Base-by-base conservation (phyloP, 2,888 invertebrate genomes). In the Mayetiola destructor region DNA sequence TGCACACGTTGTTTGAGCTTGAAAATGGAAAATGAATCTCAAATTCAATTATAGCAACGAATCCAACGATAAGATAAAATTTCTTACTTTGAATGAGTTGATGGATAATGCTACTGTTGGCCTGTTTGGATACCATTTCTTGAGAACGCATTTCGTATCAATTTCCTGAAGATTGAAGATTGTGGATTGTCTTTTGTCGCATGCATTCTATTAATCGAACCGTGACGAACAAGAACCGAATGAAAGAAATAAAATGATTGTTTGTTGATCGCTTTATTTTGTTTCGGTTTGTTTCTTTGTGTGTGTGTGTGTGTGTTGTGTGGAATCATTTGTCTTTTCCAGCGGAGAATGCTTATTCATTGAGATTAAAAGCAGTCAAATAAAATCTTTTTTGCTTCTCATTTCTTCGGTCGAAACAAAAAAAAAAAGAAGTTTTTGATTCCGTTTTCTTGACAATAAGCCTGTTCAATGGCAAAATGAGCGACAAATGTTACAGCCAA, bases 201-300 rank as follows among this genome's bases (percentile, higher is more conserved):
- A 23, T 48, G 48, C 48, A 48, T 48, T 48, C n/a, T n/a, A n/a
- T 48, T 9, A 48, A 27, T 48, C 27, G 48, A 27, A 48, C 48
- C 48, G 48, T 27, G 27, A 48, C 48, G 27, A 27, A n/a, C 27
- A 23, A 42, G 14, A 14, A 23, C n/a, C 21, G 23, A 21, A 40
- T 3, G 16, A 18, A 10, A 40, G 20, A 14, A 42, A 42, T 12
- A 42, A n/a, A 27, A 23, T 16, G 48, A n/a, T 48, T 48, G 48
- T 48, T 27, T 48, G 27, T 23, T 48, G 48, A 48, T 48, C 48
- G 48, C 48, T 48, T 48, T 48, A 48, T 48, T 48, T n/a, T n/a
- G n/a, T n/a, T n/a, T n/a, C n/a, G n/a, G n/a, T n/a, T n/a, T n/a
- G n/a, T n/a, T n/a, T n/a, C n/a, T n/a, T n/a, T n/a, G n/a, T n/a